Conservation (phyloP, 2,888 invertebrate genomes). For the Ormyrus thymus region DNA sequence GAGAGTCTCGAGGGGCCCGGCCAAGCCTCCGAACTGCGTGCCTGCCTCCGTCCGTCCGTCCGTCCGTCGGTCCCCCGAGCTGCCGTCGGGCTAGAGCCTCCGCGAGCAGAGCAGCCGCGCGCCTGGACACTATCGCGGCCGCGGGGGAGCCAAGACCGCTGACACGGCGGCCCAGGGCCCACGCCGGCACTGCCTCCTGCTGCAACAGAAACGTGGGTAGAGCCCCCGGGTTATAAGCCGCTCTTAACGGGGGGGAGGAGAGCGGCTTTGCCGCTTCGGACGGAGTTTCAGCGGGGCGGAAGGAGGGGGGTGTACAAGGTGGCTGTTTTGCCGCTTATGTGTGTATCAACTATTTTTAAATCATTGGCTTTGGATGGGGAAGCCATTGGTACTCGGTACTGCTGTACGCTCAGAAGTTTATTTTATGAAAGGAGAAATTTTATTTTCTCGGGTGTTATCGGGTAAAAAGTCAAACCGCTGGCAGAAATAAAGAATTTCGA, state of each 20-base stretch:
- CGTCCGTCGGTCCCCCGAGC: neutral
- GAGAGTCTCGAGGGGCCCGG: no score
- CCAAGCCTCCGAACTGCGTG: no score
- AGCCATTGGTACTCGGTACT: no score
- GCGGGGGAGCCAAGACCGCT: neutral
- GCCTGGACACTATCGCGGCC: constrained; percentile 13
- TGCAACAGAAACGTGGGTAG: neutral
- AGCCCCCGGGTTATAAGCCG: neutral
- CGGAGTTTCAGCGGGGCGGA: neutral
- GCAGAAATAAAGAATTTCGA: neutral
- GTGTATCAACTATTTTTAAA: no score
- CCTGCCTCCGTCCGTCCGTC: neutral
- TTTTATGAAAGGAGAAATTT: no score
- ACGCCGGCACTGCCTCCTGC: constrained; percentile 29
- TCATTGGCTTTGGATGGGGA: no score
- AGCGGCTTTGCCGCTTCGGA: neutral
- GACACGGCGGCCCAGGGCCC: neutral
- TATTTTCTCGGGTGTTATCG: neutral
- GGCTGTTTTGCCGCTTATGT: neutral
- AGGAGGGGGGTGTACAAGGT: neutral
- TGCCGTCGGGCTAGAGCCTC: neutral
- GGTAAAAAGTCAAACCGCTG: neutral
- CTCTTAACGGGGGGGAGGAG: neutral
- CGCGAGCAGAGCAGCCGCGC: constrained; percentile 25
- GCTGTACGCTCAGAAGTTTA: no score